These are phyloP conservation scores for Hydropsyche betteni DNA, from an alignment of 2,888 invertebrate species.

Conservation along the genomic window DNA sequence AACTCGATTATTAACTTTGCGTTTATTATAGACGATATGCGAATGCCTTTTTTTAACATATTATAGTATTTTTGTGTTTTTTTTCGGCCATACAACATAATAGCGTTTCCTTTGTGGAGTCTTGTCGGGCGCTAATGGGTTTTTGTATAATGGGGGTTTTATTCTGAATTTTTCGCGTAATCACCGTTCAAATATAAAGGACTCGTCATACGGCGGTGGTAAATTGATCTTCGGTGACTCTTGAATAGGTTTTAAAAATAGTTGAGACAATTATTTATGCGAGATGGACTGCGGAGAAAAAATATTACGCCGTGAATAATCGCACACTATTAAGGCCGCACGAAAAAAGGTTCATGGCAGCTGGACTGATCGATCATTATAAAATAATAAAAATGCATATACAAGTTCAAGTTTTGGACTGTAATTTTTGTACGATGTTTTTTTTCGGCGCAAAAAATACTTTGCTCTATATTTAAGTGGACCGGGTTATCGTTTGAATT, in stretches of 20 bases:
- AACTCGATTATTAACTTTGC: conserved; percentile 13
- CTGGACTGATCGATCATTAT: no score
- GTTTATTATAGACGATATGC: neutral
- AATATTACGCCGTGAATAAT: no score
- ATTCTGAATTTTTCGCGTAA: conserved; percentile 26
- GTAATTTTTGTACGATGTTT: no score
- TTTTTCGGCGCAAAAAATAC: no score
- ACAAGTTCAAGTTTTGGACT: no score
- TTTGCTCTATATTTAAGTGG: no score
- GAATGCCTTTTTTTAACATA: neutral
- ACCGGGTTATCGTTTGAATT: no score
- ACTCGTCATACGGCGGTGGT: neutral
- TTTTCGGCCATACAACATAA: conserved; percentile 1
- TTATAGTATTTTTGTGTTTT: neutral
- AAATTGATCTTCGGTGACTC: conserved; percentile 26
- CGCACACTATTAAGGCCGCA: no score
- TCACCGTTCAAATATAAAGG: conserved; percentile 29
- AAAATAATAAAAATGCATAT: no score
- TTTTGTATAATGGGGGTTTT: conserved; percentile 20
- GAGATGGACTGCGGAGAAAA: no score
- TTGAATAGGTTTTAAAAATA: neutral
- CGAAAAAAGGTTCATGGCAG: no score
- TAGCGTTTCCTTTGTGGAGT: conserved; percentile 26
- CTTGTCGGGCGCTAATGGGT: conserved; percentile 20
- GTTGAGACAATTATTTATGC: no score